Conservation (phyloP, 1,140 invertebrate genomes). For the Pantala flavescens region DNA sequence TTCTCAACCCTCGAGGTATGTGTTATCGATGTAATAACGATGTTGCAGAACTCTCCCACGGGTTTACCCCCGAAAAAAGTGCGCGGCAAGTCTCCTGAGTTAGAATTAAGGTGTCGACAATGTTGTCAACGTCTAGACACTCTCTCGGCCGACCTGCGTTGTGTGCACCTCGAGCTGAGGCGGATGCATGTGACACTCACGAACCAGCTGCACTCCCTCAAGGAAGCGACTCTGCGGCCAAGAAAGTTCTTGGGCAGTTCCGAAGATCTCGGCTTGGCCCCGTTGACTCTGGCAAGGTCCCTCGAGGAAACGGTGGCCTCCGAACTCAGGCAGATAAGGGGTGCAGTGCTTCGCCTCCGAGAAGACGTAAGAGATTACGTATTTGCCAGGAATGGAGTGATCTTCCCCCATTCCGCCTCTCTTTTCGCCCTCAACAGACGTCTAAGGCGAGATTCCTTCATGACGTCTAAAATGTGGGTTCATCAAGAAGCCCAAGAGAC, state of each 20-base stretch:
- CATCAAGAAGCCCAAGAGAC: too few species aligned
- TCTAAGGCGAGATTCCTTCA: too few species aligned
- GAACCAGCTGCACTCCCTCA: slow-evolving; percentile 18
- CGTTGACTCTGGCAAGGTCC: neutral
- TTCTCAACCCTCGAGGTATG: neutral
- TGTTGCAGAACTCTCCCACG: neutral
- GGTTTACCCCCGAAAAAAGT: neutral
- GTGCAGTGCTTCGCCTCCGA: neutral
- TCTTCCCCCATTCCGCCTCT: neutral
- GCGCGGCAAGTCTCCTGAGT: neutral
- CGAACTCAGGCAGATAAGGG: neutral
- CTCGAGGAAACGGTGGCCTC: neutral
- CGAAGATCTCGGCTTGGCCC: neutral
- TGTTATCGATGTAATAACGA: neutral
- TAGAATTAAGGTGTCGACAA: neutral
- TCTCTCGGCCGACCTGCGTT: neutral
- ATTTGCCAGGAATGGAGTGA: neutral
- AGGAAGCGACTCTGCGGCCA: neutral
- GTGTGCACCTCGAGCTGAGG: slow-evolving; percentile 14
- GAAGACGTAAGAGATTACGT: neutral
- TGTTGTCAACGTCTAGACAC: neutral
- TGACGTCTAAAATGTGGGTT: too few species aligned
- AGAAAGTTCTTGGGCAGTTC: neutral
- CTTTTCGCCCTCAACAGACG: too few species aligned
- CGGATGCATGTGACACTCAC: slow-evolving; percentile 16